Evolutionary conservation across 2,888 invertebrate genomes (phyloP).

Genomic region (Acanthococcus lagerstroemiae): DNA sequence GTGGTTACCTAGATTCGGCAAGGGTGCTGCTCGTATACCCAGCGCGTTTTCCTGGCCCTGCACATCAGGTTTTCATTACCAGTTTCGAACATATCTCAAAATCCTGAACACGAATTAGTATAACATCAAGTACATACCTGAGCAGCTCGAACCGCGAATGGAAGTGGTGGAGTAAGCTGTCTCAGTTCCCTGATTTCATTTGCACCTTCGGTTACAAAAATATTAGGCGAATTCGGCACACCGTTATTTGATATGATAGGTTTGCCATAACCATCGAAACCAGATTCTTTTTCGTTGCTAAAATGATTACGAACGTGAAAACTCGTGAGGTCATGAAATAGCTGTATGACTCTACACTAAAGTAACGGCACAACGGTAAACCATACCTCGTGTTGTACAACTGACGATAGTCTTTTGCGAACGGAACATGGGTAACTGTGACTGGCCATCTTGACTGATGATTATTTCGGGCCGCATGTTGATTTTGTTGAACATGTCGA

Average conservation of each 20-base stretch:
- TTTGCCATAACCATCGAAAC: constrained; percentile 18
- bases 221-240: constrained; percentile 20
- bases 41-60: constrained; percentile 23
- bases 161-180: constrained; percentile 25
- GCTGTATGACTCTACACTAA: too few relatives aligned
- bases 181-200: constrained; percentile 17
- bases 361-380: neutral
- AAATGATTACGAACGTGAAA: neutral
- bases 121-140: constrained; percentile 5
- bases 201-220: constrained; percentile 14
- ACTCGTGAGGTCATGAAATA: too few relatives aligned
- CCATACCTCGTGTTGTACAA: neutral
- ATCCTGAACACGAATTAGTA: too few relatives aligned
- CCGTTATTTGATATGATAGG: constrained; percentile 8
- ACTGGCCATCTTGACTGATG: constrained; percentile 25
- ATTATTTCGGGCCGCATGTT: constrained; percentile 19
- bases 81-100: too few relatives aligned
- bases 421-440: constrained; percentile 28
- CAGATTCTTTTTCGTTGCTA: constrained; percentile 18
- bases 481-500: constrained; percentile 26
- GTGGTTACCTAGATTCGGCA: constrained; percentile 17
- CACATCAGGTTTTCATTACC: too few relatives aligned
- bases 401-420: constrained; percentile 28
- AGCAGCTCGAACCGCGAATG: constrained; percentile 18
- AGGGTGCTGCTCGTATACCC: constrained; percentile 14